A percentile compares a stretch with the other conserved stretches of the same genome.
These are phyloP conservation scores for Teleogryllus oceanicus DNA, from an alignment of 2,888 invertebrate genomes.

Conservation along the genomic window DNA sequence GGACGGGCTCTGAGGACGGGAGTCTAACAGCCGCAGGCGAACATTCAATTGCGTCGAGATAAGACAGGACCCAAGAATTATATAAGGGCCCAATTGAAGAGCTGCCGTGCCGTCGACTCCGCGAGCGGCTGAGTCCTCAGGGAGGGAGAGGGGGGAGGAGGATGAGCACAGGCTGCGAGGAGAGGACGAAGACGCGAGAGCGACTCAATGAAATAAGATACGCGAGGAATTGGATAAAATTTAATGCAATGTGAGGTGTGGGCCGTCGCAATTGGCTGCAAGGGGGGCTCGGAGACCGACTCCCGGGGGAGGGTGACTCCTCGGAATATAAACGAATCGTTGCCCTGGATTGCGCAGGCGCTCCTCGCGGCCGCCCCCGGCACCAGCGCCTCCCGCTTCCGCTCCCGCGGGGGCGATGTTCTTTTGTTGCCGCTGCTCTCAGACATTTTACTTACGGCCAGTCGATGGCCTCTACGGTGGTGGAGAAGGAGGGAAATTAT, in stretches of 20 bases:
- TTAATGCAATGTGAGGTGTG: conserved; percentile 18
- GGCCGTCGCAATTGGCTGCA: neutral
- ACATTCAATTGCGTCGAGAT: neutral
- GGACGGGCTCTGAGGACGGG: neutral
- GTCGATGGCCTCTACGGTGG: too few relatives aligned
- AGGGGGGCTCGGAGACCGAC: neutral
- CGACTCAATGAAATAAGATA: conserved; percentile 1
- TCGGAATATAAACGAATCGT: conserved; percentile 4
- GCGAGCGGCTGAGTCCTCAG: neutral
- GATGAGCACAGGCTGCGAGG: neutral
- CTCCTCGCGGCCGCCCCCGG: neutral
- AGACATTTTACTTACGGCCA: conserved; percentile 4
- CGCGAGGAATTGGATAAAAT: conserved; percentile 6
- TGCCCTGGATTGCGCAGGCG: conserved; percentile 7
- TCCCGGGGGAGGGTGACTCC: neutral
- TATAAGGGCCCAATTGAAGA: conserved; percentile 6
- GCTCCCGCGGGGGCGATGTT: neutral
- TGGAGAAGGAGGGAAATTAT: too few relatives aligned
- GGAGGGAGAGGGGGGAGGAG: neutral
- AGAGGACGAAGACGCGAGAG: neutral
- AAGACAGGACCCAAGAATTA: neutral
- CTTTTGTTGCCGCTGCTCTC: neutral
- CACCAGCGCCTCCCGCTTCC: neutral
- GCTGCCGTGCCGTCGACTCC: neutral
- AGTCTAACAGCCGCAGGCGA: neutral